Conservation (phyloP, 2,888 invertebrate species). For the Apodemia hepburni region DNA sequence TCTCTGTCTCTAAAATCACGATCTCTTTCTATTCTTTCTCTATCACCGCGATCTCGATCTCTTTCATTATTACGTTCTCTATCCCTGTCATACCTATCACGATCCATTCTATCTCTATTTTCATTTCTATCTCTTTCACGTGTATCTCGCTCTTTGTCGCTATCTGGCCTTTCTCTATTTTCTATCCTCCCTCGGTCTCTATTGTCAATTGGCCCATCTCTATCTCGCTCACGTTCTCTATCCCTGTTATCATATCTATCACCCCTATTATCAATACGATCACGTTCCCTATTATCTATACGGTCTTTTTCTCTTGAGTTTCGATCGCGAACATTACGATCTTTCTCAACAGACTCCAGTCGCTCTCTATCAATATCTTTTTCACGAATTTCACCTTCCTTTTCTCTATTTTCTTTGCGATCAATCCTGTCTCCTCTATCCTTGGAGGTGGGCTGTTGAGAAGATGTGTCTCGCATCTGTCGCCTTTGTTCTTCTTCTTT, state of each 20-base stretch:
- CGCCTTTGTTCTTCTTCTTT: slow-evolving; percentile 94
- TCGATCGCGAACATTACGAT: slow-evolving; percentile 36
- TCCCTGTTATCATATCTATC: slow-evolving; percentile 41
- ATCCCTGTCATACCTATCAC: slow-evolving; percentile 43
- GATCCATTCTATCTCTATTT: slow-evolving; percentile 42
- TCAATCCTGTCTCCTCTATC: slow-evolving; percentile 42
- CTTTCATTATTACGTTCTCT: slow-evolving; percentile 35
- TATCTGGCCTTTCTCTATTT: slow-evolving; percentile 40
- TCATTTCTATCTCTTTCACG: slow-evolving; percentile 57
- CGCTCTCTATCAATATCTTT: slow-evolving; percentile 53
- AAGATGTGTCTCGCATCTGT: slow-evolving; percentile 61
- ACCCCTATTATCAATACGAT: slow-evolving; percentile 36
- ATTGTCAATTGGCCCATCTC: slow-evolving; percentile 38
- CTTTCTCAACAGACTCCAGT: slow-evolving; percentile 41
- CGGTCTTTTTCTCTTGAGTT: slow-evolving; percentile 54
- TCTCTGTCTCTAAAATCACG: slow-evolving; percentile 49
- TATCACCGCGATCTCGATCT: slow-evolving; percentile 39
- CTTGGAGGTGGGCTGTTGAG: slow-evolving; percentile 42
- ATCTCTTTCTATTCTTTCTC: slow-evolving; percentile 53
- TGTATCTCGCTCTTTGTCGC: slow-evolving; percentile 45
- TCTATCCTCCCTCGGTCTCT: slow-evolving; percentile 42
- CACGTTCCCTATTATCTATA: slow-evolving; percentile 38
- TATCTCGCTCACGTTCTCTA: slow-evolving; percentile 40
- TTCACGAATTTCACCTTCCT: slow-evolving; percentile 45
- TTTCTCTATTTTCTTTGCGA: slow-evolving; percentile 43